These are phyloP conservation scores for Bombus fervidus DNA, from an alignment of 1,140 invertebrate species.

Conservation along the genomic window DNA sequence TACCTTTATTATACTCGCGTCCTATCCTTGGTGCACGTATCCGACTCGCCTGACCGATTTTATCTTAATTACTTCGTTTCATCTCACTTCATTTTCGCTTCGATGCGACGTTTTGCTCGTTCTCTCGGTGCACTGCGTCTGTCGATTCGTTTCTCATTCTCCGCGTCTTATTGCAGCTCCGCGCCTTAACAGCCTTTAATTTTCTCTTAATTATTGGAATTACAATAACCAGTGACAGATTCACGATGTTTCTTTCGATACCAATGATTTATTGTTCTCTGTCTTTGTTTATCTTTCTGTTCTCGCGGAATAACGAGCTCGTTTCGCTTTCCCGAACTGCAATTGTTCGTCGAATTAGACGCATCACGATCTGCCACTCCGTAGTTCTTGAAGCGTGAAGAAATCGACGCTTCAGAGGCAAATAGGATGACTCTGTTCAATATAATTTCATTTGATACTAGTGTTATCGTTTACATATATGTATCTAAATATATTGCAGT, in stretches of 20 bases:
- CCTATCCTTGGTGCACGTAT: background rate
- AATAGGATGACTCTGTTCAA: background rate
- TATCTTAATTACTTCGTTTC: conserved; percentile 40
- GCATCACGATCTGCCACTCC: background rate
- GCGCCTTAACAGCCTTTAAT: conserved; percentile 22
- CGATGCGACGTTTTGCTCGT: background rate
- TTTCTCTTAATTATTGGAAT: conserved; percentile 40
- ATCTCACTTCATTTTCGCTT: background rate
- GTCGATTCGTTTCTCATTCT: background rate
- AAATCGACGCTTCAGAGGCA: no score
- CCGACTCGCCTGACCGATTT: background rate
- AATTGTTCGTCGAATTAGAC: background rate
- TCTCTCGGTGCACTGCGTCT: background rate
- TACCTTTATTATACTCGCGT: background rate
- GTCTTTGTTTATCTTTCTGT: background rate
- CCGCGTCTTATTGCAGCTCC: background rate
- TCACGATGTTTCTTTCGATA: background rate
- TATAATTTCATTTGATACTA: background rate
- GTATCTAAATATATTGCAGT: no score
- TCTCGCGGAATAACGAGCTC: background rate
- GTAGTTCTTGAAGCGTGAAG: no score
- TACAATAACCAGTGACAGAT: conserved; percentile 4
- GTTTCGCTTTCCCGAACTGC: background rate
- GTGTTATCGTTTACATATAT: no score
- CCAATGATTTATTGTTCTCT: background rate